phyloP scores from a whole-genome alignment of 2,888 invertebrate species.

The Limnephilus marmoratus region DNA sequence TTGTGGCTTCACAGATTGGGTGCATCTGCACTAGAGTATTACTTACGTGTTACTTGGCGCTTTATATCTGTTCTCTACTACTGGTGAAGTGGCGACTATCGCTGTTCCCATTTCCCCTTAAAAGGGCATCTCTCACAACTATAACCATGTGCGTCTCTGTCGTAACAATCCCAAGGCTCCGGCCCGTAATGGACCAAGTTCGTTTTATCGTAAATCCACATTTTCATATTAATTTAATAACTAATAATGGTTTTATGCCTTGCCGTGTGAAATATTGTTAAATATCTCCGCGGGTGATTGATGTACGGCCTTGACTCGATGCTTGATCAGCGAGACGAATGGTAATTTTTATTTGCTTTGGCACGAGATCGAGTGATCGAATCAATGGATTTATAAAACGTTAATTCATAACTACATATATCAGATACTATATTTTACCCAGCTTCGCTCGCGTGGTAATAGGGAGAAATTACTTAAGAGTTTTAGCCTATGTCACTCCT shows the following conservation, averaged over 20 bases:
- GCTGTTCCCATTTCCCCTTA: conserved; percentile 61
- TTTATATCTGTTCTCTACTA: not conserved
- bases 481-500: too few relatives aligned
- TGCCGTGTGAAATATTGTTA: not conserved
- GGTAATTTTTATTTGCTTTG: not conserved
- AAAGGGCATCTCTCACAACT: conserved; percentile 58
- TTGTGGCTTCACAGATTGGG: not conserved
- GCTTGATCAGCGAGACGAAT: not conserved
- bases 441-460: too few relatives aligned
- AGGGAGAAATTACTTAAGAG: too few relatives aligned
- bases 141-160: conserved; percentile 55
- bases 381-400: not conserved
- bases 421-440: too few relatives aligned
- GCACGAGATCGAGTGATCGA: not conserved
- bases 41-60: not conserved
- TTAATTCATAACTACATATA: not conserved
- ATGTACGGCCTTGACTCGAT: not conserved
- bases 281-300: not conserved
- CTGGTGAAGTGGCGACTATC: conserved; percentile 15
- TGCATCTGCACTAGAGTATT: not conserved
- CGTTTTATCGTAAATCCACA: not conserved
- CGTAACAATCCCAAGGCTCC: conserved; percentile 8
- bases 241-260: not conserved
- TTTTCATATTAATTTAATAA: not conserved
- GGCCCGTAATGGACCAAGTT: not conserved